Evolutionary conservation across 2,888 invertebrate genomes (phyloP), one percentile per base, ranked within the genome.

Genomic region (Aproaerema taeniolella): DNA sequence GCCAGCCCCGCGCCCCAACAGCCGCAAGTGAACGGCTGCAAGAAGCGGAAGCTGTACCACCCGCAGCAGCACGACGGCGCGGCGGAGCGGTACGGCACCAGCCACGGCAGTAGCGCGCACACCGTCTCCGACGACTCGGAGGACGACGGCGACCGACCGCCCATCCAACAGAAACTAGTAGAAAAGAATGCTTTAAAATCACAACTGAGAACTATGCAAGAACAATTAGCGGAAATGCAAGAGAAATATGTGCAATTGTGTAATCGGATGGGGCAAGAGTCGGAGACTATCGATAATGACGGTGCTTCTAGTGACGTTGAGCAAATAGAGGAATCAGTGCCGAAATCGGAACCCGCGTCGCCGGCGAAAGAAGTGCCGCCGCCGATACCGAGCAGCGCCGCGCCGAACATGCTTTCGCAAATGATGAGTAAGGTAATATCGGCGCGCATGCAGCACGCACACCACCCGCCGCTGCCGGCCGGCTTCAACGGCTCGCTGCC

Each of bases 31-130:
- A 96, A 96, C 80, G 96, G 97, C 34, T 97, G 96, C 81, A 97
- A 97, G 77, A 98, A 98, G 79, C 91, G 98, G 33, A 98, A 98
- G 79, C 89, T 97, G 17, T 97, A 97, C 70, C 96, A 97, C 65
- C 98, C 98, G 8, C 96, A 97, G 75, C 97, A 97, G 67, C 96
- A 97, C 75, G 94, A 94, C 65, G 88, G 89, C 40, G 90, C 90
- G 16, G 90, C 89, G 53, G 91, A 91, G 53, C 80, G 91, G n/a
- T 85, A 83, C 54, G 80, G 80, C 26, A 70, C 73, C 51, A 79
- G 89, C 80, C 67, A 89, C 78, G 50, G 74, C 49, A 77, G 81
- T 61, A 79, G 79, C 49, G 79, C 72, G 14, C 81, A 77, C 41
- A 81, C 85, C 20, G 69, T 83, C 42, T 89, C 91, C 35, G 92